Conservation (phyloP, 2,113 vertebrate genomes). For the Grammomys surdaster region DNA sequence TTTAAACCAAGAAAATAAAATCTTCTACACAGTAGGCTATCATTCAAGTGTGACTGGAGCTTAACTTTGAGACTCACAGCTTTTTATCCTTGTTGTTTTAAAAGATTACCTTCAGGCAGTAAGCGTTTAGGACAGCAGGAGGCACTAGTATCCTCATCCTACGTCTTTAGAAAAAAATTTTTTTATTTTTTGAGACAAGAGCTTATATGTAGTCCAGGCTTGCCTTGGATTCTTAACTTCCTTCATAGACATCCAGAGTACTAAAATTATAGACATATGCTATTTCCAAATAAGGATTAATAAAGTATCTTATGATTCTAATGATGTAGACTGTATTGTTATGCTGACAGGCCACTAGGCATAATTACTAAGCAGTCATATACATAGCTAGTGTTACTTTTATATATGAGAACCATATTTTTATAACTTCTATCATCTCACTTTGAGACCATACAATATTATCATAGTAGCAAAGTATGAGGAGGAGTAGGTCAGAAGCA, state of each 20-base stretch:
- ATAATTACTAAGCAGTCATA: not conserved
- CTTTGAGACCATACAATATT: not conserved
- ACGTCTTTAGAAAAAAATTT: not conserved
- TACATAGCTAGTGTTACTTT: not conserved
- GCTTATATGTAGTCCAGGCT: not conserved
- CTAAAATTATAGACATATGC: not conserved
- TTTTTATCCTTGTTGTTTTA: slow-evolving; percentile 44
- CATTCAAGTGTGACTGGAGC: slow-evolving; percentile 18
- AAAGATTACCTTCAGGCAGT: slow-evolving; percentile 28
- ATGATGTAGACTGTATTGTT: not conserved
- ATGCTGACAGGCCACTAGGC: not conserved
- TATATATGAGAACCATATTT: not conserved
- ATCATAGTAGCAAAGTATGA: not conserved
- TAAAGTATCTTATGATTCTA: not conserved
- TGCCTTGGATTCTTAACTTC: not conserved
- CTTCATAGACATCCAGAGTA: not conserved
- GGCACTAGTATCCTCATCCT: not conserved
- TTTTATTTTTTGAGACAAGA: not conserved
- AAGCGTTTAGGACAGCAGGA: not conserved
- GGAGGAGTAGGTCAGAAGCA: not conserved
- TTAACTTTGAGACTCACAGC: slow-evolving; percentile 14
- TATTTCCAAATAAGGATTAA: not conserved
- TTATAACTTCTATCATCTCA: not conserved
- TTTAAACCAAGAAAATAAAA: not conserved
- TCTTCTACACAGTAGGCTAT: not conserved